Conservation (phyloP, 2,113 vertebrate species). For the Prionailurus bengalensis region DNA sequence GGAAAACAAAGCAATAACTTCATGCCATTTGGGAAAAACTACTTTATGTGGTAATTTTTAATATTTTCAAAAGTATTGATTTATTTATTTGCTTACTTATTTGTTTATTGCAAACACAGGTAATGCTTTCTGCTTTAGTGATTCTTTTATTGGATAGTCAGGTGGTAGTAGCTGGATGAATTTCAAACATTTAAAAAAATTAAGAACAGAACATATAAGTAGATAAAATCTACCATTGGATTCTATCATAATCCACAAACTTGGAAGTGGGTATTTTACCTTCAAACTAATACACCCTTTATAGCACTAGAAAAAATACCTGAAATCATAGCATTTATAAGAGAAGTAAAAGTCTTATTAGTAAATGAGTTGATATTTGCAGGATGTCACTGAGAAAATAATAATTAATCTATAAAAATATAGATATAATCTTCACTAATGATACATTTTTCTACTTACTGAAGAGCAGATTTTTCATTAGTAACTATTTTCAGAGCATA, state of each 20-base stretch:
- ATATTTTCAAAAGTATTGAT: neutral
- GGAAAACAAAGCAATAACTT: neutral
- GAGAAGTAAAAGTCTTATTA: neutral
- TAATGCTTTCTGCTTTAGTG: neutral
- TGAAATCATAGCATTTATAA: neutral
- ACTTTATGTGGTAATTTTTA: neutral
- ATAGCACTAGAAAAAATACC: conserved; percentile 11
- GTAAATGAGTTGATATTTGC: neutral
- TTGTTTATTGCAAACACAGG: neutral
- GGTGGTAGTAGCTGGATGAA: neutral
- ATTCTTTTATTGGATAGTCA: neutral
- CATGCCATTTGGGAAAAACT: neutral
- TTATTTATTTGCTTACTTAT: neutral
- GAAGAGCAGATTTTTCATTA: neutral
- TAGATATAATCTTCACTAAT: neutral
- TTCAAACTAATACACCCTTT: neutral
- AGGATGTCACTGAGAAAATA: conserved; percentile 5
- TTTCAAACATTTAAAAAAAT: conserved; percentile 17
- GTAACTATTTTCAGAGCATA: neutral
- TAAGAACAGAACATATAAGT: neutral
- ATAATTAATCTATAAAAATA: neutral
- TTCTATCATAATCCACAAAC: neutral
- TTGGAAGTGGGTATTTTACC: neutral
- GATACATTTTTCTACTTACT: conserved; percentile 1
- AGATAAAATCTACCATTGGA: neutral